Percentiles rank a stretch among this genome's conserved stretches.
Conservation (phyloP, 2,113 vertebrate species). For the Pterocles orientalis region DNA sequence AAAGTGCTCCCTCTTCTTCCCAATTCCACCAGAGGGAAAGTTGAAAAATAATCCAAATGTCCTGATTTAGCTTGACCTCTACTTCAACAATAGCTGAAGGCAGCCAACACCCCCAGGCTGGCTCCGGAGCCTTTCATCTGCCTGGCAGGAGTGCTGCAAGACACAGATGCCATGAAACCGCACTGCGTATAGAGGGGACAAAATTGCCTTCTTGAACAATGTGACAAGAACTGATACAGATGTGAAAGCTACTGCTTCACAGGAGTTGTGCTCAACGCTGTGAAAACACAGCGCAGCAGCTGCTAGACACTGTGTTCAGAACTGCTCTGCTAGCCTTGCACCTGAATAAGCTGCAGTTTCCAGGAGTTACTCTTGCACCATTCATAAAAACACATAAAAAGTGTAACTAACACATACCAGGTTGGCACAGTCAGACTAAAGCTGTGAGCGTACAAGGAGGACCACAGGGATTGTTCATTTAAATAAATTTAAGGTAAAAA, state of each 20-base stretch:
- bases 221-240: background rate
- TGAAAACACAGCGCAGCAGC: background rate
- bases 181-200: background rate
- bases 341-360: background rate
- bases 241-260: background rate
- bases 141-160: background rate
- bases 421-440: background rate
- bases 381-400: background rate
- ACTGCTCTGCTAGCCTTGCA: background rate
- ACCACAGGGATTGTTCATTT: background rate
- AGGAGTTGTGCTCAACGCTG: background rate
- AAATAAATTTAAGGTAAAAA: background rate
- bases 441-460: background rate
- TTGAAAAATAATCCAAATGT: background rate
- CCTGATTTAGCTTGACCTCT: background rate
- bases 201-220: background rate
- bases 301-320: fast-evolving
- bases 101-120: background rate
- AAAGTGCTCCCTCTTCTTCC: background rate
- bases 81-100: background rate
- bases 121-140: background rate
- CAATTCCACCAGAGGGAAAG: background rate
- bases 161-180: background rate
- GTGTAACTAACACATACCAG: background rate
- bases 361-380: background rate